Evolutionary conservation across 2,113 vertebrate species (phyloP), one percentile per base, ranked within the genome.

Genomic region (Dromiciops gliroides): DNA sequence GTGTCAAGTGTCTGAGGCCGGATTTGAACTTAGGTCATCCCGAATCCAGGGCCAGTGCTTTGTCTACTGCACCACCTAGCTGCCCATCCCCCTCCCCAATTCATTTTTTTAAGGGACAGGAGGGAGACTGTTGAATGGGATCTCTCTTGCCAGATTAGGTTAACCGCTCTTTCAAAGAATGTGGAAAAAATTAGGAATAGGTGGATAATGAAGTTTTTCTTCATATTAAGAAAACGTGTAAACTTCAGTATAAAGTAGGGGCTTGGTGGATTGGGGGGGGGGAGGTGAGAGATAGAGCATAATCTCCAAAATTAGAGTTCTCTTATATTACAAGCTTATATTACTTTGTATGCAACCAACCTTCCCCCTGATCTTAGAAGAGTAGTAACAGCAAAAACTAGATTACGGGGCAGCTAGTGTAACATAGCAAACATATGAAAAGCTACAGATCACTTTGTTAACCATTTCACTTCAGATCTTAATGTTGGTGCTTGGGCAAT

Each of bases 281-380:
- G 56, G 23, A 83, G 22, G n/a, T n/a, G n/a, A n/a, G n/a, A n/a
- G n/a, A n/a, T n/a, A n/a, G n/a, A n/a, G n/a, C n/a, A n/a, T 16
- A 83, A 44, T 44, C 67, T 44, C 16, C 95, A 96, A 93, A n/a
- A 53, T 91, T 60, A 49, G 94, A 97, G 93, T 97, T 97, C 97
- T 97, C 92, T 97, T 97, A 97, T 95, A 90, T 97, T 97, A 97
- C 95, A 90, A 90, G 91, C 96, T 96, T 97, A 97, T 96, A 96
- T 97, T 95, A 89, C 96, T 97, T 94, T 89, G 53, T 93, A 75
- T 90, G 50, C 96, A 95, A 92, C 90, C 10, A n/a, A n/a, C 47
- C 94, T 67, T 47, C 96, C 94, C 97, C 97, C 75, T 95, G 95
- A 97, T 96, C 90, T 91, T 91, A 97, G 95, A 92, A 92, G 95